A percentile compares a stretch with the other conserved stretches of the same genome.
phyloP scores from a whole-genome alignment of 1,140 invertebrate species.

The Drosophila pectinifera region DNA sequence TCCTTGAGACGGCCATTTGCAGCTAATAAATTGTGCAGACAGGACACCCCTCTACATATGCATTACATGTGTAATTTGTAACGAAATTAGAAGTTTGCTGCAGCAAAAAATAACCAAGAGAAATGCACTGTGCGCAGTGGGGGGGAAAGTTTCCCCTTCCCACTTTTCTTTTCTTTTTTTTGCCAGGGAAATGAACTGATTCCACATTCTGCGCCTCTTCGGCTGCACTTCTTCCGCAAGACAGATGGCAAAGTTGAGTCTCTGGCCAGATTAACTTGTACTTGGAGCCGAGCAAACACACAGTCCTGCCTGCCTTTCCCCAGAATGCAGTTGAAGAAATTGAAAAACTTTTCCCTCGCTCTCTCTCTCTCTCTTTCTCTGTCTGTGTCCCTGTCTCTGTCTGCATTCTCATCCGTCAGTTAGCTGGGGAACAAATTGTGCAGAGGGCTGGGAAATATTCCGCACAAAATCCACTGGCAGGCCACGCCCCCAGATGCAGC shows the following conservation, averaged over 20 bases:
- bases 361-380: slow-evolving; percentile 16
- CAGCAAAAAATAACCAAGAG: slow-evolving; percentile 34
- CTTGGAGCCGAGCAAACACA: slow-evolving; percentile 56
- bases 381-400: no score
- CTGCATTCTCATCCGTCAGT: slow-evolving; percentile 35
- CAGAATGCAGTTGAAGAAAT: slow-evolving; percentile 77
- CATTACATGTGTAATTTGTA: slow-evolving; percentile 83
- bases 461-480: slow-evolving; percentile 3
- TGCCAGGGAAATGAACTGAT: slow-evolving; percentile 68
- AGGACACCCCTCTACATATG: slow-evolving; percentile 55
- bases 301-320: neutral
- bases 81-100: slow-evolving; percentile 78
- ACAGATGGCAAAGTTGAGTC: slow-evolving; percentile 73
- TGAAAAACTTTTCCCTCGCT: slow-evolving; percentile 68
- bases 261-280: slow-evolving; percentile 79
- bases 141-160: slow-evolving; percentile 42
- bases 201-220: slow-evolving; percentile 13
- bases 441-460: slow-evolving; percentile 18
- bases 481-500: slow-evolving; percentile 51
- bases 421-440: slow-evolving; percentile 55
- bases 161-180: slow-evolving; percentile 26
- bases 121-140: slow-evolving; percentile 18
- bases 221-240: slow-evolving; percentile 29
- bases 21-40: slow-evolving; percentile 72
- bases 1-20: slow-evolving; percentile 31